A percentile compares a stretch with the other conserved stretches of the same genome.
phyloP scores from a whole-genome alignment of 2,888 invertebrate species.

The Digitonthophagus gazella region DNA sequence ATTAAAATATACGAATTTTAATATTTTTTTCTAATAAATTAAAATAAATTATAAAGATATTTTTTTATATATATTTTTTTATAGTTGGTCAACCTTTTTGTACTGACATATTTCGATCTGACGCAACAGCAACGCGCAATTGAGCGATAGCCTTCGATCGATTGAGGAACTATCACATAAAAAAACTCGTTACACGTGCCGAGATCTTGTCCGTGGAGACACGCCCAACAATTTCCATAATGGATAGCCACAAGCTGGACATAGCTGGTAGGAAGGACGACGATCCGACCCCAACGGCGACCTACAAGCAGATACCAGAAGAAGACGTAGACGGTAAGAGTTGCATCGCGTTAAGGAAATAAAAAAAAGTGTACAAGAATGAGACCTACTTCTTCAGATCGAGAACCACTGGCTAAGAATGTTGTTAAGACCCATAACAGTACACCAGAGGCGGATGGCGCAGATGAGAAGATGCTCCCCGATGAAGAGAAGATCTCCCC shows the following conservation, averaged over 20 bases:
- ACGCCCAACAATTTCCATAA: constrained; percentile 23
- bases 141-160: background rate
- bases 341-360: too few relatives aligned
- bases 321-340: constrained; percentile 55
- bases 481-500: constrained; percentile 61
- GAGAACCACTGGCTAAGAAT: constrained; percentile 48
- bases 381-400: constrained; percentile 22
- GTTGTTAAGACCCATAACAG: constrained; percentile 43
- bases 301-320: constrained; percentile 61
- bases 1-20: too few relatives aligned
- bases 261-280: constrained; percentile 41
- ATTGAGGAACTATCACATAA: background rate
- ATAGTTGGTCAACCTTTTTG: background rate
- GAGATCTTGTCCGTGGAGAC: background rate
- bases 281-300: constrained; percentile 40
- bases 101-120: background rate
- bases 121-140: background rate
- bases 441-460: constrained; percentile 59
- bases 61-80: background rate
- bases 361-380: constrained; percentile 2
- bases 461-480: constrained; percentile 68
- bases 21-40: too few relatives aligned
- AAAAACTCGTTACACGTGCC: background rate
- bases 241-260: constrained; percentile 55
- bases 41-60: background rate